Percentiles rank a stretch among this genome's conserved stretches.
These are phyloP conservation scores for Tapera naevia DNA, from an alignment of 2,797 vertebrate species.

Conservation along the genomic window DNA sequence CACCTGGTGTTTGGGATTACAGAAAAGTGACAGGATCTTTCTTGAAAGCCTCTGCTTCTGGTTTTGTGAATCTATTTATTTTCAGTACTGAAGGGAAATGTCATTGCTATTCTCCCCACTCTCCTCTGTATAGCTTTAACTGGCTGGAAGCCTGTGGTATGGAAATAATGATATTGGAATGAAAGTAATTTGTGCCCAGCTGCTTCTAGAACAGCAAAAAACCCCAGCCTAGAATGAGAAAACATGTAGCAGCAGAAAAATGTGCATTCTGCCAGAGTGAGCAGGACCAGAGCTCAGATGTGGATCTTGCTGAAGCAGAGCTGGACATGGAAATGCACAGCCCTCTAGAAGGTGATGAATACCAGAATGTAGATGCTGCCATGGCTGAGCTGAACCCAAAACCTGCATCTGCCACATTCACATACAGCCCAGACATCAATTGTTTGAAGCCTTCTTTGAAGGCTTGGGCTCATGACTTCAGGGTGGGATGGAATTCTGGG, in stretches of 20 bases:
- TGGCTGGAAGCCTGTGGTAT: neutral
- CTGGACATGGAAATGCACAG: accelerated
- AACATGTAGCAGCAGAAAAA: neutral
- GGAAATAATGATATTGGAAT: neutral
- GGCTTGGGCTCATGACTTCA: neutral
- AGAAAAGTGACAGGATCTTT: neutral
- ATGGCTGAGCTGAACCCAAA: neutral
- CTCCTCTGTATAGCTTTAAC: neutral
- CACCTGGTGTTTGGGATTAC: neutral
- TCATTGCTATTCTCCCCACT: neutral
- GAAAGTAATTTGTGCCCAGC: neutral
- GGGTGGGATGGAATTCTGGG: neutral
- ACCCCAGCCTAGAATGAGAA: neutral
- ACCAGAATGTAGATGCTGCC: neutral
- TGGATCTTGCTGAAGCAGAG: neutral
- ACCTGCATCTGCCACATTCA: neutral
- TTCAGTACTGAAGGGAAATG: neutral
- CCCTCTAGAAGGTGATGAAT: neutral
- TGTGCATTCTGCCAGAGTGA: neutral
- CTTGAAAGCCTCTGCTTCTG: neutral
- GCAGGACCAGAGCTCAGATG: neutral
- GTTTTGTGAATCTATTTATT: neutral
- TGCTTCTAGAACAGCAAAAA: neutral
- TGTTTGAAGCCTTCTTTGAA: neutral
- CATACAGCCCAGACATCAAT: neutral